Percentiles rank a stretch among this genome's conserved stretches.
phyloP scores from a whole-genome alignment of 1,140 invertebrate species.

The Scaptomyza pallida region DNA sequence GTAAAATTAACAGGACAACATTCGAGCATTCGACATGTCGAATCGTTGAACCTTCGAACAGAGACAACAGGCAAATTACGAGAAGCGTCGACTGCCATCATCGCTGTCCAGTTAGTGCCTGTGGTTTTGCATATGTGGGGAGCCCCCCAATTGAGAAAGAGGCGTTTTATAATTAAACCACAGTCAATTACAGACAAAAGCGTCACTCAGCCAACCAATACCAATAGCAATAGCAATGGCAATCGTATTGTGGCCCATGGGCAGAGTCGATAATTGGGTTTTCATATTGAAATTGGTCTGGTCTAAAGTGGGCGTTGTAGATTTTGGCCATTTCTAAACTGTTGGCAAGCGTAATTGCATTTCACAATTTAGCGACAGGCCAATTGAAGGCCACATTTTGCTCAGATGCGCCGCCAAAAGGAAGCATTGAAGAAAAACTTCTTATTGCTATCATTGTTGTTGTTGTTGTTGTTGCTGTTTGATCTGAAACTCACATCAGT shows the following conservation, averaged over 20 bases:
- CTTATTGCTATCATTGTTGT: not conserved
- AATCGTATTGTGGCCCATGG: constrained; percentile 28
- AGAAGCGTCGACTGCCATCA: constrained; percentile 45
- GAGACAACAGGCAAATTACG: constrained; percentile 56
- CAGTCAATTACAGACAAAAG: constrained; percentile 82
- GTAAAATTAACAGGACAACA: constrained; percentile 65
- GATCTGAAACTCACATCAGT: constrained; percentile 34
- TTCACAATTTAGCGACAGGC: constrained; percentile 74
- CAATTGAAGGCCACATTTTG: constrained; percentile 18
- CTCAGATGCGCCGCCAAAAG: constrained; percentile 59
- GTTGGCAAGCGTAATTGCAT: constrained; percentile 69
- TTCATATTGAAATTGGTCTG: constrained; percentile 65
- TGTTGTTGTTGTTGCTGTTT: constrained; percentile 1
- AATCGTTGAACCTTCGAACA: constrained; percentile 4
- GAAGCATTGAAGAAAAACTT: constrained; percentile 10
- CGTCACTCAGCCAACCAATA: constrained; percentile 59
- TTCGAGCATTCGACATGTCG: constrained; percentile 16
- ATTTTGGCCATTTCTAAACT: constrained; percentile 34
- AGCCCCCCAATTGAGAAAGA: constrained; percentile 40
- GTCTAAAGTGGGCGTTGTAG: constrained; percentile 27
- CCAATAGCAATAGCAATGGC: not conserved
- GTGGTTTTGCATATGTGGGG: constrained; percentile 58
- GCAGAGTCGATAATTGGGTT: constrained; percentile 77
- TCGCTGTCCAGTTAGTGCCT: constrained; percentile 39
- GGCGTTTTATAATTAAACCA: constrained; percentile 82